A percentile compares a stretch with the other conserved stretches of the same genome.
Evolutionary conservation across 2,797 vertebrate genomes (phyloP).

Genomic region (Coilia nasus): DNA sequence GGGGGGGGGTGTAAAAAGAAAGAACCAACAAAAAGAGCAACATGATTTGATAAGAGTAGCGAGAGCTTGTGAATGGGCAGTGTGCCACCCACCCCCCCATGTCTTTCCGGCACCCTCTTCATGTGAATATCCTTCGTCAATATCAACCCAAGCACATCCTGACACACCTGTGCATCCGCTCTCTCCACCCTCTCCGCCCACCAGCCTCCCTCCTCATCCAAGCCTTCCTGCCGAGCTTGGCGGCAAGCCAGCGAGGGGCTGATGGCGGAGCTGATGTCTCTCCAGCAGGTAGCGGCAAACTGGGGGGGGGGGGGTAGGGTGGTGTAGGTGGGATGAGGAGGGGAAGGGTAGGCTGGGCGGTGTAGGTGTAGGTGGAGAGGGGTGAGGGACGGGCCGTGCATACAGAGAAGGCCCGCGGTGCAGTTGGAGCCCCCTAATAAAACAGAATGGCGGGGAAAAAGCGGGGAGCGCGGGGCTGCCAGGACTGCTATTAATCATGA

Average conservation of each 20-base stretch:
- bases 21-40: too few species aligned
- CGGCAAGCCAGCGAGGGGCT: background rate
- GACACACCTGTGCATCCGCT: slow-evolving; percentile 10
- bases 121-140: background rate
- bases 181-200: background rate
- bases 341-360: too few species aligned
- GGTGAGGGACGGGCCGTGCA: slow-evolving; percentile 58
- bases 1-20: background rate
- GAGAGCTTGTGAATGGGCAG: background rate
- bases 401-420: slow-evolving; percentile 55
- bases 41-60: too few species aligned
- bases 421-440: slow-evolving; percentile 48
- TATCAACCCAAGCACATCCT: background rate
- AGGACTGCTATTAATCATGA: slow-evolving; percentile 64
- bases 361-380: background rate
- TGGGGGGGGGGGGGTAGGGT: too few species aligned
- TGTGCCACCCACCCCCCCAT: background rate
- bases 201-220: background rate
- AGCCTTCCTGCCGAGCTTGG: slow-evolving; percentile 3
- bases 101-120: background rate
- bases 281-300: slow-evolving; percentile 57
- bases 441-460: slow-evolving; percentile 40
- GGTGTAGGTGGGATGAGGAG: too few species aligned
- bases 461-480: background rate
- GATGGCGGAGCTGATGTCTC: slow-evolving; percentile 17